phyloP scores from a whole-genome alignment of 2,888 invertebrate species.

The Drosophila kuntzei region DNA sequence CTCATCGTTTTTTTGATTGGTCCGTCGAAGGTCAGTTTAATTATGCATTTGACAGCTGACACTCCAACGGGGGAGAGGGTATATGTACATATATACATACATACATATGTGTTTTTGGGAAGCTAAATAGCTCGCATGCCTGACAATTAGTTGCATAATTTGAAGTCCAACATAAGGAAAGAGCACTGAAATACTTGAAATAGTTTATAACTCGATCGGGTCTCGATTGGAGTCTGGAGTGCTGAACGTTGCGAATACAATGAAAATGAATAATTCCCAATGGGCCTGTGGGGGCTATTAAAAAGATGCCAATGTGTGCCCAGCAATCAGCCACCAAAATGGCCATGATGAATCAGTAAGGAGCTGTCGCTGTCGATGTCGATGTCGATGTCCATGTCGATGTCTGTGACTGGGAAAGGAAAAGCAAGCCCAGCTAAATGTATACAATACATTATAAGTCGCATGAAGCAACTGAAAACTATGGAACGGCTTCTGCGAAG shows the following conservation, averaged over 20 bases:
- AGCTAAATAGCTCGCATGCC: conserved; percentile 65
- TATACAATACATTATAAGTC: conserved; percentile 69
- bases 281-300: conserved; percentile 75
- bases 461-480: conserved; percentile 29
- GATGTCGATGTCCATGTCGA: not conserved
- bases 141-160: conserved; percentile 80
- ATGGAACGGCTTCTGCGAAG: conserved; percentile 74
- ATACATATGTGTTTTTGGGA: conserved; percentile 41
- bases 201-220: conserved; percentile 64
- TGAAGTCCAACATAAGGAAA: conserved; percentile 22
- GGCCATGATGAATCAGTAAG: conserved; percentile 76
- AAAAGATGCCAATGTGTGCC: conserved; percentile 76
- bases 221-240: conserved; percentile 2
- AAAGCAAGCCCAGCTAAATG: conserved; percentile 52
- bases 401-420: conserved; percentile 47
- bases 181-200: conserved; percentile 63
- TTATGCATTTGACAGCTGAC: conserved; percentile 79
- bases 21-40: conserved; percentile 67
- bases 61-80: not conserved
- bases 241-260: conserved; percentile 51
- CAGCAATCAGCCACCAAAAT: conserved; percentile 71
- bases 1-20: conserved; percentile 27
- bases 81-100: not conserved
- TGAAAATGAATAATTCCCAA: conserved; percentile 79
- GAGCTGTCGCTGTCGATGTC: conserved; percentile 42